Evolutionary conservation across 2,113 vertebrate genomes (phyloP), one percentile per base, ranked within the genome.

Genomic region (Coracopsis vasa): DNA sequence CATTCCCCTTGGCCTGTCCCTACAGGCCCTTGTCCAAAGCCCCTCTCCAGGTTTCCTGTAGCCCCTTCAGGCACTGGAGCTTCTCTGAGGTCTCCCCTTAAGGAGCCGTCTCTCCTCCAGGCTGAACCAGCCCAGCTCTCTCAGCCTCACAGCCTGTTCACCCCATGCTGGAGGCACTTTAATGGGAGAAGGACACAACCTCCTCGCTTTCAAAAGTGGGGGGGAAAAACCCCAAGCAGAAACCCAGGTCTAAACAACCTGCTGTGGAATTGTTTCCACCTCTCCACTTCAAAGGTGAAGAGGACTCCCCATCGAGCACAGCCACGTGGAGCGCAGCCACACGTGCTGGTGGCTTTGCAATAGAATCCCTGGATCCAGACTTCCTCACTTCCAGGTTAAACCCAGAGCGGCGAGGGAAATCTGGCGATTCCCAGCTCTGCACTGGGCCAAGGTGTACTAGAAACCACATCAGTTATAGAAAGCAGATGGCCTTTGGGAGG

Each of bases 331-430:
- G 80, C 75, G 5, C 0, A 10, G 87, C 94, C 88, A 51, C 18
- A 6, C 9, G n/a, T 85, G 95, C 92, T 2, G 6, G 58, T 1
- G 33, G 58, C 11, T 65, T 58, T 54, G 62, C 79, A 51, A 73
- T 60, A 16, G 20, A 27, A 50, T 66, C 54, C 69, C 60, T 41
- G 42, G 7, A 56, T 81, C 81, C 39, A 29, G 41, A 37, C 48
- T 29, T 41, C 20, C 66, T 81, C 72, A 4, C 67, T 94, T 61
- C 78, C 87, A 90, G 65, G 66, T 65, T 51, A 53, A 41, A 31
- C 42, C 44, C 53, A 6, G 71, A 79, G 87, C 8, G 92, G 74
- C 84, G 77, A 84, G 54, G 79, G 71, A 37, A 95, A 70, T 86
- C 82, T 4, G 33, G 82, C 0, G 1, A 44, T 80, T 91, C 88